Base-by-base conservation (phyloP, 1,140 invertebrate species). In the Mycetomoellerius zeteki region DNA sequence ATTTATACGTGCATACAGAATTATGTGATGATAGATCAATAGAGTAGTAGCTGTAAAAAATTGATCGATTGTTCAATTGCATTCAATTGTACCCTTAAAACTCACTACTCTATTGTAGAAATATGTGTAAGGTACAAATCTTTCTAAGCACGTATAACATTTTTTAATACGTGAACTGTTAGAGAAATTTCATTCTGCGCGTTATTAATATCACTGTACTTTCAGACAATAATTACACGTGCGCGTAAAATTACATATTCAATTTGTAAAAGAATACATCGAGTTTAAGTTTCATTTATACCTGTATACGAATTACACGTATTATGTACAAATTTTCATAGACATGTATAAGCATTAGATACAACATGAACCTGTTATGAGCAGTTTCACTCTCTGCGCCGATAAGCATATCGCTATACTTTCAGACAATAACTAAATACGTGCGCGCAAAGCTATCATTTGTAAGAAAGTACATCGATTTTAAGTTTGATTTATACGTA, bases 351-450 rank as follows among this genome's bases (percentile, higher is more conserved):
- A 54, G n/a, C n/a, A 21, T 56, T 56, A 21, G n/a, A 10, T n/a
- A 37, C 37, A 43, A 21, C 54, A 21, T 56, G 54, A 56, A 56
- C 54, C n/a, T 56, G n/a, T 21, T 56, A 7, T 10, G n/a, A 21
- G 54, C 54, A 60, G 21, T 27, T 24, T 60, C 12, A 27, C 58
- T 60, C 24, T 81, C 47, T 30, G 21, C 77, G 77, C 8, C 14
- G 47, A 67, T 52, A 64, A 67, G 43, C 50, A 81, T 81, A 81
- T 81, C 30, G 14, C 21, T 60, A 21, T 24, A 24, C 16, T 14
- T 30, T 67, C 5, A 19, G 33, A 81, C 78, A 69, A 81, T 81
- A 81, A 81, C 27, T 65, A 56, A 56, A 56, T 10, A 21, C 27
- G 12, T n/a, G 27, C 27, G 27, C 54, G 19, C 6, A 33, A 47